Evolutionary conservation across 1,140 invertebrate species (phyloP).

Genomic region (Idris sp.): DNA sequence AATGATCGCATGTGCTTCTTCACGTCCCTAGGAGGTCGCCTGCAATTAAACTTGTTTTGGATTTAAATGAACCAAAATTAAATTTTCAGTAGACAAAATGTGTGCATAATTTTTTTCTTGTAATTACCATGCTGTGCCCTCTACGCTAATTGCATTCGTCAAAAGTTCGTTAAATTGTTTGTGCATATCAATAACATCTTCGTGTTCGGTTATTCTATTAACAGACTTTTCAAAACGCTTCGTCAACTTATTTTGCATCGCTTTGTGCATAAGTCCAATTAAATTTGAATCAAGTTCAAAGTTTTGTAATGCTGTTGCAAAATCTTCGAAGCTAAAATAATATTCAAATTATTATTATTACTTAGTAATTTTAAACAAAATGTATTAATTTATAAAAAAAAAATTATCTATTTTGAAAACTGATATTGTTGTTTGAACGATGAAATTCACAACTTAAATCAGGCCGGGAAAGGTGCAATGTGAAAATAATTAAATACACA

Average conservation of each 20-base stretch:
- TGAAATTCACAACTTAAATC: conserved; percentile 30
- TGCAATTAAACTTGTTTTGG: too few relatives aligned
- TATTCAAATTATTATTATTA: conserved; percentile 1
- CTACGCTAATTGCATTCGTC: too few relatives aligned
- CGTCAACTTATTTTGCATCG: conserved; percentile 9
- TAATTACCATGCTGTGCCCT: too few relatives aligned
- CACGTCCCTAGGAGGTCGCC: conserved; percentile 23
- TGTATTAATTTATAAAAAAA: neutral
- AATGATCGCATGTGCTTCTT: conserved; percentile 16
- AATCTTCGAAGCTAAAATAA: conserved; percentile 26
- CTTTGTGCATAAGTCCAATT: conserved; percentile 1
- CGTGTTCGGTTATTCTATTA: too few relatives aligned
- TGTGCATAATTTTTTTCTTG: too few relatives aligned
- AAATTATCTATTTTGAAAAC: too few relatives aligned
- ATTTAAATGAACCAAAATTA: neutral
- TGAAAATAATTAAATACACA: conserved; percentile 39
- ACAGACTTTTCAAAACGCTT: conserved; percentile 5
- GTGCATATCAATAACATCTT: too few relatives aligned
- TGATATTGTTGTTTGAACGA: neutral
- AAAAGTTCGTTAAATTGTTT: too few relatives aligned
- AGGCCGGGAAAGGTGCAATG: conserved; percentile 52
- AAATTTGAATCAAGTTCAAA: conserved; percentile 1
- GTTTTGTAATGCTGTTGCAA: conserved; percentile 11
- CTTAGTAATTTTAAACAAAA: too few relatives aligned
- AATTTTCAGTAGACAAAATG: neutral